Conservation (phyloP, 1,140 invertebrate species). For the Zophobas morio region DNA sequence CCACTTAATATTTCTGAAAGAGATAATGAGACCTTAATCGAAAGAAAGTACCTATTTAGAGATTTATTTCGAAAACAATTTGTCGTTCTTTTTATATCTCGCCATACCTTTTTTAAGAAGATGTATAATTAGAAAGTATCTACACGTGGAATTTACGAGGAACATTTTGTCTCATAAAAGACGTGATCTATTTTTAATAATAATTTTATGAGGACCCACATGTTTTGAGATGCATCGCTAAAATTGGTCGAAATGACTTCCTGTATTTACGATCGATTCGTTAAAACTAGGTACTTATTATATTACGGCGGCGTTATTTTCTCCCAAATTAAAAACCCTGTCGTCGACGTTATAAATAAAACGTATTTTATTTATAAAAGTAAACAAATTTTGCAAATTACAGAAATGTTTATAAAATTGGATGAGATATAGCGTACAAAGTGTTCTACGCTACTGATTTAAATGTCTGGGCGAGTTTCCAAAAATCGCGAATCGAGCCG, state of each 20-base stretch:
- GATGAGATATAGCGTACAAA: constrained; percentile 37
- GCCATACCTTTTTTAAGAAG: constrained; percentile 32
- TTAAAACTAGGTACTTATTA: no score
- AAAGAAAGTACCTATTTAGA: no score
- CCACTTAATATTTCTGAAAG: constrained; percentile 89
- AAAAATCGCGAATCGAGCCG: constrained; percentile 26
- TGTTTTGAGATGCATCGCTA: constrained; percentile 28
- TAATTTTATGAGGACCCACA: constrained; percentile 36
- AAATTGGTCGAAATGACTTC: constrained; percentile 15
- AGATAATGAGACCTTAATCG: constrained; percentile 55
- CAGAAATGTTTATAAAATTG: constrained; percentile 37
- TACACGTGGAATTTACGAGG: constrained; percentile 37
- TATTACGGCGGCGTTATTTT: not conserved
- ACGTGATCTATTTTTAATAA: constrained; percentile 40
- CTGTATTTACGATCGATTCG: constrained; percentile 4
- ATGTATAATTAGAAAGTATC: constrained; percentile 36
- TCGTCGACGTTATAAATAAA: not conserved
- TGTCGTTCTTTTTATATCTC: constrained; percentile 7
- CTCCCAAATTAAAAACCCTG: not conserved
- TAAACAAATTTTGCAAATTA: constrained; percentile 16
- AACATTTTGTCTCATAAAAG: constrained; percentile 41
- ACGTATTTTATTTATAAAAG: constrained; percentile 3
- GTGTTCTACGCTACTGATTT: constrained; percentile 45
- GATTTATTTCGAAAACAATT: constrained; percentile 19
- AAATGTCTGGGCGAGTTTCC: constrained; percentile 35